Conservation (phyloP, 2,888 invertebrate species). For the Euclidia mi region DNA sequence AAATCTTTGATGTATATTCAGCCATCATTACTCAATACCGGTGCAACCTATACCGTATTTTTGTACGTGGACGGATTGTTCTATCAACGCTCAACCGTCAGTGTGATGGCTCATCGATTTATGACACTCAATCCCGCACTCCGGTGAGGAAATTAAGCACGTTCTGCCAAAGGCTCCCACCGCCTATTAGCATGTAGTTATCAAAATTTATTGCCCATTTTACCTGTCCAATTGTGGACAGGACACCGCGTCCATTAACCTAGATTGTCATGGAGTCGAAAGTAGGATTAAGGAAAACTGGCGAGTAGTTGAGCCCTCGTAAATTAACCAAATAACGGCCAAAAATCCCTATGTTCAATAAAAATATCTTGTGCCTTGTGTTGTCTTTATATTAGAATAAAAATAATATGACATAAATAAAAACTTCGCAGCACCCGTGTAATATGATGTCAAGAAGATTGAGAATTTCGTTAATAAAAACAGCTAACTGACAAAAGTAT, state of each 20-base stretch:
- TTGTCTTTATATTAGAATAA: no score
- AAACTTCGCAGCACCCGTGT: not conserved
- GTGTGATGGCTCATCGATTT: constrained; percentile 38
- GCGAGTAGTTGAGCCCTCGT: not conserved
- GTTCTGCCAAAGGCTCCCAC: constrained; percentile 5
- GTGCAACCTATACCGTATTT: not conserved
- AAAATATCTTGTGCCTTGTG: not conserved
- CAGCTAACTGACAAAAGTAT: constrained; percentile 6
- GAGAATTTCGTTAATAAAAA: constrained; percentile 5
- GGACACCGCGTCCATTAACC: constrained; percentile 7
- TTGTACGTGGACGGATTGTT: constrained; percentile 26
- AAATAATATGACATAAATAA: not conserved
- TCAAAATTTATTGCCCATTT: constrained; percentile 12
- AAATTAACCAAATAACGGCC: constrained; percentile 3
- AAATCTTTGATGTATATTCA: no score
- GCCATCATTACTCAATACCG: not conserved
- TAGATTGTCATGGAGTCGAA: constrained; percentile 16
- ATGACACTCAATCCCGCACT: constrained; percentile 30
- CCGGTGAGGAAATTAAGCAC: constrained; percentile 22
- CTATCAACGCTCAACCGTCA: constrained; percentile 23
- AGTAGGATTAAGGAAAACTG: constrained; percentile 11
- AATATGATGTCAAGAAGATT: constrained; percentile 3
- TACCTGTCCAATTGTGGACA: constrained; percentile 3
- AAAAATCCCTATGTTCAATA: constrained; percentile 6
- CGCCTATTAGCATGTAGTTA: constrained; percentile 10